Conservation (phyloP, 2,888 invertebrate species). For the Stegophylla sp. region DNA sequence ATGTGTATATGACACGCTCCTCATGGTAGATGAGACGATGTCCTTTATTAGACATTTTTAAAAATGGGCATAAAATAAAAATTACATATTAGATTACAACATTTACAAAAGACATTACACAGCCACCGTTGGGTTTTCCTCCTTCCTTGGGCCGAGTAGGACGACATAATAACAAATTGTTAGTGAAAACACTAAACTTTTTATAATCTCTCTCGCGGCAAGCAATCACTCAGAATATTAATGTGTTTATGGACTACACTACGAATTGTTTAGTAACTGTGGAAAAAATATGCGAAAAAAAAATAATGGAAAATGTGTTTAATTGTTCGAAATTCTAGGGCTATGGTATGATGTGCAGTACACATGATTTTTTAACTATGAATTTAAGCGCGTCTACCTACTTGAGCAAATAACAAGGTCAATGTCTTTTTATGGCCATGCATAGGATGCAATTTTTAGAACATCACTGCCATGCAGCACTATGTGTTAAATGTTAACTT, state of each 20-base stretch:
- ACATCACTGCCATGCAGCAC: not conserved
- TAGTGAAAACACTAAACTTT: too few relatives aligned
- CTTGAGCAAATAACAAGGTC: slow-evolving; percentile 29
- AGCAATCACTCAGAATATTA: not conserved
- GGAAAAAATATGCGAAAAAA: not conserved
- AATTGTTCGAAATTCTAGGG: not conserved
- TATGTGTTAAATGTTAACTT: not conserved
- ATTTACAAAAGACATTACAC: too few relatives aligned
- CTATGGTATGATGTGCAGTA: not conserved
- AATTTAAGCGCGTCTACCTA: slow-evolving; percentile 20
- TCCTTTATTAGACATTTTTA: too few relatives aligned
- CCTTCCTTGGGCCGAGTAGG: too few relatives aligned
- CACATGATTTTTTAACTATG: not conserved
- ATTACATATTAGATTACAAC: too few relatives aligned
- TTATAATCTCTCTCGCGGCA: too few relatives aligned
- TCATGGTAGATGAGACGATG: too few relatives aligned
- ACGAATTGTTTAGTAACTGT: not conserved
- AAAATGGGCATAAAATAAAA: too few relatives aligned
- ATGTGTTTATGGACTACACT: not conserved
- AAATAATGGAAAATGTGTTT: not conserved
- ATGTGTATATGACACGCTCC: too few relatives aligned
- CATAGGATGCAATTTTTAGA: slow-evolving; percentile 14
- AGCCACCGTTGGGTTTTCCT: too few relatives aligned
- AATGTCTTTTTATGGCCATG: slow-evolving; percentile 40
- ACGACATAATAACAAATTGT: too few relatives aligned